phyloP scores from a whole-genome alignment of 2,113 vertebrate species.

The Indicator indicator region DNA sequence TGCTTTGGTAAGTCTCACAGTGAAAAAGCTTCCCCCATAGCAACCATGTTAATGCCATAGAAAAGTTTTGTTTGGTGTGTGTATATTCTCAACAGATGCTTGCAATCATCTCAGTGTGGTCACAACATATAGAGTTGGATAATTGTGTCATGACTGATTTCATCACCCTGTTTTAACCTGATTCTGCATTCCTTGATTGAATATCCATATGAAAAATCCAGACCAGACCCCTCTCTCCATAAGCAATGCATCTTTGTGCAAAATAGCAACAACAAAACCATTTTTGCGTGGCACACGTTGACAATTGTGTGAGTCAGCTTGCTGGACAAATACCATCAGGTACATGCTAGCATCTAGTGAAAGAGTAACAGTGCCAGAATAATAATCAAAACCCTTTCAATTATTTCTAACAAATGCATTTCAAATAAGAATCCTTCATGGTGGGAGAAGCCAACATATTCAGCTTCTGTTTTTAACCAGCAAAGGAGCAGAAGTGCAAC shows the following conservation, averaged over 20 bases:
- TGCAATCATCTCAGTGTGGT: background rate
- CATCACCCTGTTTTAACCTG: conserved; percentile 85
- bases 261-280: background rate
- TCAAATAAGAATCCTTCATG: background rate
- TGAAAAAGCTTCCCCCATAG: background rate
- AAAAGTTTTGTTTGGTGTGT: background rate
- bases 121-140: conserved; percentile 77
- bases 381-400: background rate
- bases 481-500: background rate
- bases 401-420: background rate
- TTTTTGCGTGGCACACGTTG: background rate
- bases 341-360: background rate
- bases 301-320: background rate
- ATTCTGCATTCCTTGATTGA: conserved; percentile 93
- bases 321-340: background rate
- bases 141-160: conserved; percentile 88
- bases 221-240: background rate
- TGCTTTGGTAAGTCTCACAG: background rate
- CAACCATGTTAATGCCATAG: background rate
- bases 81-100: background rate
- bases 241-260: background rate
- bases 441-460: background rate
- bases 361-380: background rate
- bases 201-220: conserved; percentile 62
- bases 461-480: background rate